These are phyloP conservation scores for Synanthedon myopaeformis DNA, from an alignment of 2,888 invertebrate genomes.

Conservation along the genomic window DNA sequence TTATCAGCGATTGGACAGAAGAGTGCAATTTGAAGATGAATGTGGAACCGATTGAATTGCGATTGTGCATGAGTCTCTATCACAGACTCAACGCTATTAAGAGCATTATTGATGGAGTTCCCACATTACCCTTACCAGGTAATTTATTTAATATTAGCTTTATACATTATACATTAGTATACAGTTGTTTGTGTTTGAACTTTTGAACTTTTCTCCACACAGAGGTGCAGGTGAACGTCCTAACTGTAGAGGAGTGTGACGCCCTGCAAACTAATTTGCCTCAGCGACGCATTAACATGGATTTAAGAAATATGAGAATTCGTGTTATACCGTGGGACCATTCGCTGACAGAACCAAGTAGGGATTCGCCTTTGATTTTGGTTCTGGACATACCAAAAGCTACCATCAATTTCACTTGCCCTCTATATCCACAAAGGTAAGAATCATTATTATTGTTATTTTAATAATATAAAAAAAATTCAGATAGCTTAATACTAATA, in stretches of 20 bases:
- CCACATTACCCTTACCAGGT: constrained; percentile 21
- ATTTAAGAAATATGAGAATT: constrained; percentile 21
- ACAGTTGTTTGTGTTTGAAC: too few species aligned
- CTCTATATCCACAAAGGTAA: constrained; percentile 49
- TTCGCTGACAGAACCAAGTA: constrained; percentile 15
- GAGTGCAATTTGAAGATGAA: constrained; percentile 24
- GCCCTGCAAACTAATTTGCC: constrained; percentile 43
- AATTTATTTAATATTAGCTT: not conserved
- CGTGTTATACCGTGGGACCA: constrained; percentile 39
- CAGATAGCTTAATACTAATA: too few species aligned
- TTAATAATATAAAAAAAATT: too few species aligned
- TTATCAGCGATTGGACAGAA: constrained; percentile 48
- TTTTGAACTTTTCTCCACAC: too few species aligned
- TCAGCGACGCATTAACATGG: constrained; percentile 24
- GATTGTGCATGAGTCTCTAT: constrained; percentile 30
- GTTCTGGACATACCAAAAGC: constrained; percentile 27
- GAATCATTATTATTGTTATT: too few species aligned
- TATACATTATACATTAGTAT: too few species aligned
- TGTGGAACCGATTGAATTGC: constrained; percentile 27
- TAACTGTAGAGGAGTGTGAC: constrained; percentile 56
- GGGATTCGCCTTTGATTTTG: constrained; percentile 17
- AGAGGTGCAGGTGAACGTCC: constrained; percentile 15
- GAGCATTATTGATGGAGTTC: constrained; percentile 21
- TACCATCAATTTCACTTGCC: constrained; percentile 19
- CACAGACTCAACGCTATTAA: constrained; percentile 29